Conservation (phyloP, 1,140 invertebrate genomes). For the Oscheius sp. region DNA sequence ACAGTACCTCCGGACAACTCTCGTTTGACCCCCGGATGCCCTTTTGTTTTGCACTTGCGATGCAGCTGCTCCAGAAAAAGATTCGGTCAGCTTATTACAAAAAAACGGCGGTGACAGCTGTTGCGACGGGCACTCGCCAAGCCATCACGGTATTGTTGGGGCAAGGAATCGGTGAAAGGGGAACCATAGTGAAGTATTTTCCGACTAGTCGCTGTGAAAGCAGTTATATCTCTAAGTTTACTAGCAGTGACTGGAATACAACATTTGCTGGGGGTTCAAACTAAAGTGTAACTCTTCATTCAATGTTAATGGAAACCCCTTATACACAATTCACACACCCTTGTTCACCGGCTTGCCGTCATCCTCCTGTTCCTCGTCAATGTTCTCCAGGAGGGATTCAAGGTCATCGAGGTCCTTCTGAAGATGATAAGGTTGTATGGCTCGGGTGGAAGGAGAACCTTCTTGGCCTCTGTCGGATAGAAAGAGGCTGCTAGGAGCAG, state of each 20-base stretch:
- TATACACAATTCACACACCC: slow-evolving; percentile 4
- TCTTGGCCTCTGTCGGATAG: neutral
- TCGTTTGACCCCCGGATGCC: no score
- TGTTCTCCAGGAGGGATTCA: slow-evolving; percentile 43
- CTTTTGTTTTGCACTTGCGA: no score
- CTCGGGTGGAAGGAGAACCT: neutral
- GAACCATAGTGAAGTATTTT: neutral
- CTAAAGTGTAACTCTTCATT: slow-evolving; percentile 16
- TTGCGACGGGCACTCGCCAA: no score
- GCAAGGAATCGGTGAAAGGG: no score
- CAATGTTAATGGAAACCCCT: neutral
- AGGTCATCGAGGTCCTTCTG: slow-evolving; percentile 4
- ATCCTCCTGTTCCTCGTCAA: slow-evolving; percentile 43
- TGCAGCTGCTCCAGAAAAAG: slow-evolving; percentile 3
- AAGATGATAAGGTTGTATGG: no score
- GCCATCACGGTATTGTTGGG: no score
- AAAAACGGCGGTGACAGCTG: neutral
- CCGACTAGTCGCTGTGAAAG: neutral
- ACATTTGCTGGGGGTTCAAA: no score
- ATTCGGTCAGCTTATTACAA: neutral
- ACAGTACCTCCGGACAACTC: no score
- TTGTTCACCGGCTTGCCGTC: slow-evolving; percentile 35
- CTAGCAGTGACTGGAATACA: slow-evolving; percentile 3
- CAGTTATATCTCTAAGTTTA: slow-evolving; percentile 1
- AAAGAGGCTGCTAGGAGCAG: slow-evolving; percentile 4